These are phyloP conservation scores for Hyperoplus lanceolatus DNA, from an alignment of 2,797 vertebrate species.

Conservation along the genomic window DNA sequence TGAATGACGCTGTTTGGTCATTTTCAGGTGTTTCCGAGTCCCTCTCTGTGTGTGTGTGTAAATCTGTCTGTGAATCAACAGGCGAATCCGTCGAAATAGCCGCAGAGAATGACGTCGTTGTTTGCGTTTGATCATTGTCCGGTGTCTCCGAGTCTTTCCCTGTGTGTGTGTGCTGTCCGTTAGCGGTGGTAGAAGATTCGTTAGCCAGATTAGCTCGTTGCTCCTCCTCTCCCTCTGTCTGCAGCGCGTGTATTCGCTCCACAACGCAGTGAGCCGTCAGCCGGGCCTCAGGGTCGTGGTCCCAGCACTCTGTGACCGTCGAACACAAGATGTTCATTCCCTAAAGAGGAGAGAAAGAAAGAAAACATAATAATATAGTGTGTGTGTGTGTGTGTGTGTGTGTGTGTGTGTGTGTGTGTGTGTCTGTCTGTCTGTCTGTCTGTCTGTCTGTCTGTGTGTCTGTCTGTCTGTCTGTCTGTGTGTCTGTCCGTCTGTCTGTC, in stretches of 20 bases:
- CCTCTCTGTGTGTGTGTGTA: conserved; percentile 14
- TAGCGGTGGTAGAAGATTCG: too few species aligned
- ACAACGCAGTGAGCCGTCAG: conserved; percentile 93
- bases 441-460: too few species aligned
- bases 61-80: too few species aligned
- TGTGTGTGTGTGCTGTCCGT: neutral
- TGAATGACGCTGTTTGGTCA: neutral
- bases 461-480: too few species aligned
- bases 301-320: conserved; percentile 93
- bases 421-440: too few species aligned
- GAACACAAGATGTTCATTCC: conserved; percentile 91
- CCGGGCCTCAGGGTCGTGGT: conserved; percentile 93
- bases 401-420: too few species aligned
- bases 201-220: too few species aligned
- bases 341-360: conserved; percentile 63
- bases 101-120: neutral
- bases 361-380: neutral
- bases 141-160: conserved; percentile 37
- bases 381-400: too few species aligned
- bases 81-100: neutral
- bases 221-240: conserved; percentile 73
- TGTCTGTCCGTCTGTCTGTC: too few species aligned
- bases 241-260: conserved; percentile 88
- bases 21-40: conserved; percentile 20
- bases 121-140: neutral